These are phyloP conservation scores for Cuculus canorus DNA, from an alignment of 2,797 vertebrate genomes.

Conservation along the genomic window DNA sequence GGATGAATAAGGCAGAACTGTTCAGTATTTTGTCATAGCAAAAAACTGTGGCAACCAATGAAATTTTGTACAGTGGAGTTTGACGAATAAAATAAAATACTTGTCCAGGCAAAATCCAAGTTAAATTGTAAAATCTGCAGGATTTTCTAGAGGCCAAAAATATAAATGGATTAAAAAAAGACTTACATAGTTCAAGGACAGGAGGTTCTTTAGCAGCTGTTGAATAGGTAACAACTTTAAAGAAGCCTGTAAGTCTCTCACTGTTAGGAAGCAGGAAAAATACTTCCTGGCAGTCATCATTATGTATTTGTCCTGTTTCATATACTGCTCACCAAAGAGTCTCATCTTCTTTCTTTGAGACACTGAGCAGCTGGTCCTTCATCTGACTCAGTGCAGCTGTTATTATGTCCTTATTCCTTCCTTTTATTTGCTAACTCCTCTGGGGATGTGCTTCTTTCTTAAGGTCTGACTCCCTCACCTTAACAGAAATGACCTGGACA, in stretches of 20 bases:
- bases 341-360: background rate
- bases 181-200: background rate
- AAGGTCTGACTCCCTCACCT: background rate
- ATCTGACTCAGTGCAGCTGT: background rate
- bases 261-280: background rate
- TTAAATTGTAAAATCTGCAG: background rate
- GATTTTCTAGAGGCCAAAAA: background rate
- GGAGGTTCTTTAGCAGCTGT: background rate
- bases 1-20: background rate
- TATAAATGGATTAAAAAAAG: background rate
- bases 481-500: background rate
- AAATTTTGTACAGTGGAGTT: background rate
- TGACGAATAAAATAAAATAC: background rate
- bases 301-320: background rate
- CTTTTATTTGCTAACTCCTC: background rate
- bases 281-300: background rate
- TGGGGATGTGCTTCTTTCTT: background rate
- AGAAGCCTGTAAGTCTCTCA: background rate
- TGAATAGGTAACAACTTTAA: background rate
- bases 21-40: background rate
- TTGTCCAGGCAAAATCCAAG: background rate
- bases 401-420: background rate
- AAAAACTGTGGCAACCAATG: background rate
- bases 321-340: background rate
- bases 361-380: background rate